Percentiles rank a stretch among this genome's conserved stretches.
Evolutionary conservation across 2,797 vertebrate species (phyloP).

Genomic region (Syndactyla subalaris): DNA sequence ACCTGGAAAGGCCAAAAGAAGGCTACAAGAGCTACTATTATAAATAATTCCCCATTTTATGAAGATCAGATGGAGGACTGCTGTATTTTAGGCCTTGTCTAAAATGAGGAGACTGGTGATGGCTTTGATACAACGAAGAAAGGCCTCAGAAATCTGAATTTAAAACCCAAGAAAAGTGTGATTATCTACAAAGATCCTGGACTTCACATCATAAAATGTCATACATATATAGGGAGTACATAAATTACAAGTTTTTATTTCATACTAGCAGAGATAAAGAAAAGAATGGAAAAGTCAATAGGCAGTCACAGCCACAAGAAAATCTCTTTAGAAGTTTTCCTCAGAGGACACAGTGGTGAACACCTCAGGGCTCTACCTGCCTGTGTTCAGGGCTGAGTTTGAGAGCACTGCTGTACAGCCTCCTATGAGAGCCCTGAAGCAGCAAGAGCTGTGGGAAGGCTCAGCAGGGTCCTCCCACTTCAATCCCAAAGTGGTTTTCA

Average conservation of each 20-base stretch:
- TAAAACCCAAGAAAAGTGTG: neutral
- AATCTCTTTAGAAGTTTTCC: neutral
- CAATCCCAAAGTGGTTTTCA: neutral
- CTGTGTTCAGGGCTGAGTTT: neutral
- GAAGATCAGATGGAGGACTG: neutral
- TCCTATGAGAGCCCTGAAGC: rapidly evolving
- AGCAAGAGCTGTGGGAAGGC: neutral
- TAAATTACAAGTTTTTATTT: neutral
- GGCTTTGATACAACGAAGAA: neutral
- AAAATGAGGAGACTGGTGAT: neutral
- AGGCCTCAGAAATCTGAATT: neutral
- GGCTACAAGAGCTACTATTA: neutral
- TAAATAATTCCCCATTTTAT: neutral
- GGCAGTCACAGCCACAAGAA: neutral
- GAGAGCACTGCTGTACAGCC: rapidly evolving
- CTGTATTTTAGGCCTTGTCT: neutral
- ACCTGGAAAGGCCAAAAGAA: conserved; percentile 23
- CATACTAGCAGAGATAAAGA: neutral
- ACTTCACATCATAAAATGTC: neutral
- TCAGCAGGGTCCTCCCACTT: neutral
- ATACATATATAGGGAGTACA: neutral
- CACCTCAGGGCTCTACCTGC: neutral
- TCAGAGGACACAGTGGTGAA: neutral
- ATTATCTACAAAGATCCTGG: neutral
- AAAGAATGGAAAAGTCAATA: neutral